Evolutionary conservation across 2,797 vertebrate genomes (phyloP).

Genomic region (Simalia tracyae): DNA sequence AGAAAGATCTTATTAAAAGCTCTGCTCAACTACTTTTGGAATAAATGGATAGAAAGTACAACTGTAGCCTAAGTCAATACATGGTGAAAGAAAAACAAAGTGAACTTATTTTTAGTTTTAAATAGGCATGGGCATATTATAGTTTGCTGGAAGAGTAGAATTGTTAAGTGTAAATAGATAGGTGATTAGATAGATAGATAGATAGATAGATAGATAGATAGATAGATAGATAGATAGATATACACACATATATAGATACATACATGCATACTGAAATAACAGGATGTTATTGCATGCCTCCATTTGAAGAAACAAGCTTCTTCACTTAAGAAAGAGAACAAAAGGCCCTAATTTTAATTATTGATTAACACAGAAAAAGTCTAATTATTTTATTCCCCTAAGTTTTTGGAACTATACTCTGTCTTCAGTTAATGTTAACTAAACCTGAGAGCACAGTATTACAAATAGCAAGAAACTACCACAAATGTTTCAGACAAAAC

Average conservation of each 20-base stretch:
- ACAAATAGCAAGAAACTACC: neutral
- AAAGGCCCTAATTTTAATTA: neutral
- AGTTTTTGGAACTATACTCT: neutral
- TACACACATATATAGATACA: too few relatives aligned
- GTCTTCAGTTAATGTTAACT: neutral
- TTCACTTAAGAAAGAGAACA: neutral
- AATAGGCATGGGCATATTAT: neutral
- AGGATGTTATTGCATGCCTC: slow-evolving; percentile 6
- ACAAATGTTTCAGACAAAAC: neutral
- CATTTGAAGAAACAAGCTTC: neutral
- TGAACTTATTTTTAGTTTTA: neutral
- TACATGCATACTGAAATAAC: neutral
- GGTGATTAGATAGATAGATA: too few relatives aligned
- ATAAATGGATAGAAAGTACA: neutral
- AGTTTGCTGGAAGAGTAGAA: slow-evolving; percentile 8
- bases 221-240: too few relatives aligned
- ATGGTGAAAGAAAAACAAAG: neutral
- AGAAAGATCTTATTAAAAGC: neutral
- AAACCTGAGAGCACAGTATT: neutral
- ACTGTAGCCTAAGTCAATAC: neutral
- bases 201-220: too few relatives aligned
- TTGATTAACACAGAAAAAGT: neutral
- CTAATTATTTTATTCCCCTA: neutral
- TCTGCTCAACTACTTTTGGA: neutral
- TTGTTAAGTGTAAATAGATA: neutral